Base-by-base conservation (phyloP, 2,888 invertebrate species). In the Drosophila anomalata region DNA sequence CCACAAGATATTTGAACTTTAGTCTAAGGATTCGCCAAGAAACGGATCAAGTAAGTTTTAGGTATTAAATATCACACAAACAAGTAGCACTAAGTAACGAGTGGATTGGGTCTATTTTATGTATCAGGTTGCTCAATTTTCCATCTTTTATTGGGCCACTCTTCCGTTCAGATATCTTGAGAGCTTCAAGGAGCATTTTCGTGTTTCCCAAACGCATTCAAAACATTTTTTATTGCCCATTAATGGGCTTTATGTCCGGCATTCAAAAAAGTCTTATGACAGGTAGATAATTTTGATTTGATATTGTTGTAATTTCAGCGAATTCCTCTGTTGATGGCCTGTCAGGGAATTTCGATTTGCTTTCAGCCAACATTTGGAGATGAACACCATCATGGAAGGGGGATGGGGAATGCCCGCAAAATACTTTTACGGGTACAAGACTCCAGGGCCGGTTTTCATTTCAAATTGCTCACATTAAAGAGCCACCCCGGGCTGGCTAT, bases 201-300 rank as follows among this genome's bases (percentile, higher is more conserved):
- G 5, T 60, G 31, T 50, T 48, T 62, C 62, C 61, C 24, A 61
- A 62, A 61, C 46, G 31, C 65, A 65, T 65, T 66, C 47, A 20
- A 20, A 26, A 41, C 47, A 65, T 67, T 66, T 44, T 65, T 65
- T 65, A 65, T 66, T 46, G 31, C 47, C 65, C 67, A 67, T 67
- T 65, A 24, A 53, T 39, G 33, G n/a, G 29, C 46, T 31, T 53
- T 31, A 46, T 24, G 29, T 65, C 17, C 52, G 52, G 24, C 63
- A 65, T 50, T 46, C 36, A 63, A 51, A 63, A 51, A 63, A 44
- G 36, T 63, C n/a, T 12, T 12, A 36, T 11, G 24, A n/a, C 24
- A 66, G 67, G 53, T 66, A 65, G 67, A 65, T 63, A n/a, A 63
- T 63, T 65, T 67, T 65, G 53, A 66, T 65, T 65, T 65, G 63